Evolutionary conservation across 2,888 invertebrate species (phyloP), one percentile per base, ranked within the genome.

Genomic region (Halictus ligatus): DNA sequence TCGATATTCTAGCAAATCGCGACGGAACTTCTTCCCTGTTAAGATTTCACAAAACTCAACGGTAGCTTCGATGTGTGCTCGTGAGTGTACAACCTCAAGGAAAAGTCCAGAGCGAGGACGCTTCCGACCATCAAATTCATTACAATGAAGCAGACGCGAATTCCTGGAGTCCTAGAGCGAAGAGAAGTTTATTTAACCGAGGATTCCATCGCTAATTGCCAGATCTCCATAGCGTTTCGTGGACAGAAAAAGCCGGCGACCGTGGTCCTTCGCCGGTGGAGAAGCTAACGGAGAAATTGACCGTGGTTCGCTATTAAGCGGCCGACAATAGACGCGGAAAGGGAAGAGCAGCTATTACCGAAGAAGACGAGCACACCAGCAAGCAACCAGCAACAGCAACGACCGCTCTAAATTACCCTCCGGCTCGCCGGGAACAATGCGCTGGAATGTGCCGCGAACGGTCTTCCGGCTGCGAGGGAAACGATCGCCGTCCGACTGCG

Each of bases 331-430:
- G 50, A 15, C 48, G 25, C 25, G 21, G 78, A 78, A 73, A 58
- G 64, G 64, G 71, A 72, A 71, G 73, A 78, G 60, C 74, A 75
- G 46, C 78, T 75, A 87, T 87, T 88, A 86, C 78, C 79, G 83
- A 83, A 69, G 80, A 83, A 80, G 71, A 78, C 75, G 72, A 75
- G 75, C 43, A 64, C 25, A 29, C 64, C 25, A 64, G 64, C 64
- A 64, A 69, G 35, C 21, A 40, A 35, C 72, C 46, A 72, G 74
- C 71, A 77, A 81, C 84, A 72, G 69, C 81, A 79, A 77, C 83
- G 81, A 82, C 74, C 60, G 82, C 50, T 89, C 78, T 81, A 89
- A 88, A 84, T 90, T 86, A 88, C 84, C 80, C 84, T 48, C 77
- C 48, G 40, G 72, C 83, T 75, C 78, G 18, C 60, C 54, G 43